Conservation (phyloP, 2,888 invertebrate genomes). For the Dyspetes luteomarginatus region DNA sequence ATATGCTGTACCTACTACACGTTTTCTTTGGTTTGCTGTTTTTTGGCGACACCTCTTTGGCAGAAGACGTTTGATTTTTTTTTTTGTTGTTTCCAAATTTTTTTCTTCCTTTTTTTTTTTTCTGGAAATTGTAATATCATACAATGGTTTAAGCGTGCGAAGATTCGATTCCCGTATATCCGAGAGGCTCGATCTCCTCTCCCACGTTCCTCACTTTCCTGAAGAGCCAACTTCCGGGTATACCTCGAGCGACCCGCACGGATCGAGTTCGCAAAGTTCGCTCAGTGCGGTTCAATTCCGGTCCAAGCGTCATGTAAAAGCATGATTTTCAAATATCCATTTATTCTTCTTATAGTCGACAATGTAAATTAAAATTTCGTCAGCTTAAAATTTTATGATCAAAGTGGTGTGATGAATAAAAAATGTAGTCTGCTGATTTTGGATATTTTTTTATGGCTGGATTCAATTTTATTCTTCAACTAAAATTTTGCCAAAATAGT, state of each 20-base stretch:
- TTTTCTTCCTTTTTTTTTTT: conserved; percentile 62
- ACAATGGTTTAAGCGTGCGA: conserved; percentile 54
- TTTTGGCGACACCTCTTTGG: conserved; percentile 75
- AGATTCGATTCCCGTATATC: conserved; percentile 36
- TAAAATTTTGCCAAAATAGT: no score
- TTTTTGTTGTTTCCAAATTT: conserved; percentile 69
- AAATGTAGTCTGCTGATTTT: neutral
- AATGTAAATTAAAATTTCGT: no score
- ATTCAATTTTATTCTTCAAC: no score
- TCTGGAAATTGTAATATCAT: conserved; percentile 67
- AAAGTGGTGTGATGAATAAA: no score
- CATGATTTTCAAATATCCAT: no score
- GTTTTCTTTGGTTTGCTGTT: conserved; percentile 83
- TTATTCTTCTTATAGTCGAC: no score
- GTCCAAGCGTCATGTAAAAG: no score
- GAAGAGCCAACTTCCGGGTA: conserved; percentile 60
- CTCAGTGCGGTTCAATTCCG: no score
- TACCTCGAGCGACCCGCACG: conserved; percentile 39
- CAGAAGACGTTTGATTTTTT: conserved; percentile 72
- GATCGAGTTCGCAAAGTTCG: conserved; percentile 55
- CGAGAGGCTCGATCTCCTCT: conserved; percentile 11
- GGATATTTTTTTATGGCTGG: neutral
- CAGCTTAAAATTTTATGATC: no score
- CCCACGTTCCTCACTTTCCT: conserved; percentile 57
- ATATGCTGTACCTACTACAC: conserved; percentile 77